A percentile compares a stretch with the other conserved stretches of the same genome.
Conservation (phyloP, 2,888 invertebrate genomes). For the Cylindroiulus punctatus region DNA sequence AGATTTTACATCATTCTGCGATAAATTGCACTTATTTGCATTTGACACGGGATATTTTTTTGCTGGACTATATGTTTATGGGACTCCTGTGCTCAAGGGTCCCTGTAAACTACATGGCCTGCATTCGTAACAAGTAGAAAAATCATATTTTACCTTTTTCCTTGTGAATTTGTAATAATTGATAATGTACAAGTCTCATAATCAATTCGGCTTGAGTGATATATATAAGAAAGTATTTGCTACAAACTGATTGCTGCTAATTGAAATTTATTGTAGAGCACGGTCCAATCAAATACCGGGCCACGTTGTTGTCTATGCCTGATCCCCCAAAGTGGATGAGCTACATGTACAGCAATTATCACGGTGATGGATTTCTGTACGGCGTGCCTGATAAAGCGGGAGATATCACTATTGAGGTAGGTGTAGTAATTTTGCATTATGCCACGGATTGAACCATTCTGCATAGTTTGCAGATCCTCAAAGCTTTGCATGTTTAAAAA, state of each 20-base stretch:
- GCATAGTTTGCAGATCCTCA: background rate
- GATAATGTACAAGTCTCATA: background rate
- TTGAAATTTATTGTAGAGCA: background rate
- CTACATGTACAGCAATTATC: conserved; percentile 48
- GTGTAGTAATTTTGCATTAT: background rate
- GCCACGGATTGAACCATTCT: background rate
- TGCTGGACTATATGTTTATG: too few species aligned
- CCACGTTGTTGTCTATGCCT: conserved; percentile 79
- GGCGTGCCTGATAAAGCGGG: background rate
- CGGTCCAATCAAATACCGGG: conserved; percentile 70
- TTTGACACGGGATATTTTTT: too few species aligned
- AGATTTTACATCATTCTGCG: too few species aligned
- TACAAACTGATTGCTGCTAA: too few species aligned
- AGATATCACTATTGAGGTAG: conserved; percentile 43
- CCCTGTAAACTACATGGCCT: too few species aligned
- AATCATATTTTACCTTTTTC: too few species aligned
- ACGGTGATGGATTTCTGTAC: conserved; percentile 50
- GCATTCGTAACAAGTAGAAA: too few species aligned
- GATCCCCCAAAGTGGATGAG: conserved; percentile 88
- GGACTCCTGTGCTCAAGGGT: too few species aligned
- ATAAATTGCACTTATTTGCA: too few species aligned
- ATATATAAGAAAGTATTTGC: too few species aligned
- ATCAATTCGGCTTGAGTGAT: background rate
- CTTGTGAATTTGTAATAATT: too few species aligned
- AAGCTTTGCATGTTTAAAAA: background rate